phyloP scores from a whole-genome alignment of 1,140 invertebrate species.

The Drosophila chauvacae region DNA sequence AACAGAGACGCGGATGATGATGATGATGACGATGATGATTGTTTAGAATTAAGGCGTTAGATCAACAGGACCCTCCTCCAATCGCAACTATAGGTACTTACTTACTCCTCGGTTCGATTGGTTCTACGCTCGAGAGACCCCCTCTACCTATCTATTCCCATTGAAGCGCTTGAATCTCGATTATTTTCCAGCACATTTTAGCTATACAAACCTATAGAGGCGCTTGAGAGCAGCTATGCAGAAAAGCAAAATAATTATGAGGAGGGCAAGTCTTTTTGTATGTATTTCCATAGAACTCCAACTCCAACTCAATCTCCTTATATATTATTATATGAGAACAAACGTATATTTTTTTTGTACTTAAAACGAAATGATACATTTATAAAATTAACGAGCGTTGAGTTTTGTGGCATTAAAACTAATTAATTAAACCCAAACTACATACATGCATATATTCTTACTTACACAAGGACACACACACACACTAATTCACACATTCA shows the following conservation, averaged over 20 bases:
- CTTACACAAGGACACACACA: constrained; percentile 19
- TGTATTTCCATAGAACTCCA: constrained; percentile 47
- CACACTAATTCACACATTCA: constrained; percentile 18
- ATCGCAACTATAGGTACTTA: constrained; percentile 16
- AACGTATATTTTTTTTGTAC: constrained; percentile 38
- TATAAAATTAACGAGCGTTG: constrained; percentile 42
- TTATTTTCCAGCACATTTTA: background rate
- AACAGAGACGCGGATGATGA: background rate
- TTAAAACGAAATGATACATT: constrained; percentile 38
- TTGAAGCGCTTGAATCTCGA: constrained; percentile 28
- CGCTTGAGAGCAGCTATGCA: background rate
- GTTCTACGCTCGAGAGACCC: background rate
- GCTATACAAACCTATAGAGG: constrained; percentile 1
- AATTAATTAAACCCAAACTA: constrained; percentile 37
- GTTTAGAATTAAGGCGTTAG: constrained; percentile 42
- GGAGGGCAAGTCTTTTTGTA: constrained; percentile 44
- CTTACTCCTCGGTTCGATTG: constrained; percentile 22
- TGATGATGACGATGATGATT: constrained; percentile 9
- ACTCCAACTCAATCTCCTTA: constrained; percentile 22
- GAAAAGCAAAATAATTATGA: background rate
- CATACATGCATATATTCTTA: constrained; percentile 11
- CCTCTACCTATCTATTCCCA: background rate
- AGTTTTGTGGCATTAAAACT: constrained; percentile 36
- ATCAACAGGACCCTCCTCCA: constrained; percentile 28
- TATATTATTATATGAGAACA: constrained; percentile 28